Conservation (phyloP, 2,113 vertebrate genomes). For the Hydrochoerus hydrochaeris region DNA sequence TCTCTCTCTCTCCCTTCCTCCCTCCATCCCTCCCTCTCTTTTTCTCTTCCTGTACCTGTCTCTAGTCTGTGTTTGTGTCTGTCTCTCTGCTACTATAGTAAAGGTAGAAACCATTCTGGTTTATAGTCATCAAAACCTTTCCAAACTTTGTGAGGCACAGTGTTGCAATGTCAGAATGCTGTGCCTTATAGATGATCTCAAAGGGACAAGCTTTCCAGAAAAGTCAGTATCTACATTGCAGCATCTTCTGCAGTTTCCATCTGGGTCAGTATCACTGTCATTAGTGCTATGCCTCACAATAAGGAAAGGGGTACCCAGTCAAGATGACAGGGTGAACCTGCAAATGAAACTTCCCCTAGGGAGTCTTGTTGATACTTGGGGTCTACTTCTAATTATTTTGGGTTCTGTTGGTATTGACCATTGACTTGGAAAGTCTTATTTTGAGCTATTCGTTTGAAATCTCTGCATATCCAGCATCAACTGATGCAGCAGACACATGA, state of each 20-base stretch:
- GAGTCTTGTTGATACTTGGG: background rate
- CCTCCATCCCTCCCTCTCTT: too few species aligned
- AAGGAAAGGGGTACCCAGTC: background rate
- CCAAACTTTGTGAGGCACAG: background rate
- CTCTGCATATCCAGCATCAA: background rate
- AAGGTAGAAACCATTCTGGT: background rate
- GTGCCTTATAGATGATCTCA: background rate
- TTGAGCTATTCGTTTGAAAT: background rate
- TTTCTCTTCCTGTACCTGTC: background rate
- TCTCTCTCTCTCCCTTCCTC: background rate
- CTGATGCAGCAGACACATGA: background rate
- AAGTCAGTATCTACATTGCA: background rate
- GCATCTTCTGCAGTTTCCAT: background rate
- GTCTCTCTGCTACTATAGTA: background rate
- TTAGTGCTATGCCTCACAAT: background rate
- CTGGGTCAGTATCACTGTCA: background rate
- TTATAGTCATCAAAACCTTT: conserved; percentile 19
- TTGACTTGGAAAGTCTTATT: background rate
- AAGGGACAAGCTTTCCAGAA: conserved; percentile 37
- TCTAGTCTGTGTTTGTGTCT: conserved; percentile 23
- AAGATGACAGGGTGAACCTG: background rate
- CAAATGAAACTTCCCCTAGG: background rate
- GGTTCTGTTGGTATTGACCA: background rate
- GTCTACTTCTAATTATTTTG: background rate
- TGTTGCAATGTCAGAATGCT: background rate